phyloP scores from a whole-genome alignment of 2,888 invertebrate genomes.

The Coelopa pilipes region DNA sequence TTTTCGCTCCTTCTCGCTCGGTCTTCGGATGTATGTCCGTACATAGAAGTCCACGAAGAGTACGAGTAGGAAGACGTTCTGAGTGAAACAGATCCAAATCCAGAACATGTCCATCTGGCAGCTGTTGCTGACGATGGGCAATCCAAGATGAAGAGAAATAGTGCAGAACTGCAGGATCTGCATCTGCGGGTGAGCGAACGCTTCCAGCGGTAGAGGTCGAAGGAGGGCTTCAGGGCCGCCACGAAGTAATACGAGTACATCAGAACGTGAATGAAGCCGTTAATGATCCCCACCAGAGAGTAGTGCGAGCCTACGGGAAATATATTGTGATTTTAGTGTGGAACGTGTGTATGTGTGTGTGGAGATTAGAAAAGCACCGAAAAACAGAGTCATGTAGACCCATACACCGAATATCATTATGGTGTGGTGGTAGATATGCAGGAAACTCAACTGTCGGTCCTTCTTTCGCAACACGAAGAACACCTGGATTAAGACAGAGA shows the following conservation, averaged over 20 bases:
- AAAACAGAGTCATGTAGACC: slow-evolving; percentile 68
- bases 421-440: slow-evolving; percentile 84
- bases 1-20: no score
- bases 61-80: slow-evolving; percentile 51
- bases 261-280: slow-evolving; percentile 78
- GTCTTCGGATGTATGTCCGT: slow-evolving; percentile 50
- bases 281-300: slow-evolving; percentile 75
- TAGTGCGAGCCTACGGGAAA: slow-evolving; percentile 72
- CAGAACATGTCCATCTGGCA: slow-evolving; percentile 39
- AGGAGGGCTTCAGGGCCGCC: slow-evolving; percentile 71
- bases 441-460: slow-evolving; percentile 78
- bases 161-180: slow-evolving; percentile 79
- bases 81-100: slow-evolving; percentile 38
- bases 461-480: slow-evolving; percentile 84
- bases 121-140: slow-evolving; percentile 45
- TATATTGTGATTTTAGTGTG: background rate
- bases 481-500: no score
- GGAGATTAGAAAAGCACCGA: slow-evolving; percentile 66
- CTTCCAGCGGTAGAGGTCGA: slow-evolving; percentile 80
- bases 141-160: slow-evolving; percentile 70
- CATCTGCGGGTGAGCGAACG: slow-evolving; percentile 81
- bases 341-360: background rate
- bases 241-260: slow-evolving; percentile 84
- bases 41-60: slow-evolving; percentile 55
- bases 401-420: slow-evolving; percentile 78